Evolutionary conservation across 2,888 invertebrate genomes (phyloP), one percentile per base, ranked within the genome.

Genomic region (Eubasilissa splendida): DNA sequence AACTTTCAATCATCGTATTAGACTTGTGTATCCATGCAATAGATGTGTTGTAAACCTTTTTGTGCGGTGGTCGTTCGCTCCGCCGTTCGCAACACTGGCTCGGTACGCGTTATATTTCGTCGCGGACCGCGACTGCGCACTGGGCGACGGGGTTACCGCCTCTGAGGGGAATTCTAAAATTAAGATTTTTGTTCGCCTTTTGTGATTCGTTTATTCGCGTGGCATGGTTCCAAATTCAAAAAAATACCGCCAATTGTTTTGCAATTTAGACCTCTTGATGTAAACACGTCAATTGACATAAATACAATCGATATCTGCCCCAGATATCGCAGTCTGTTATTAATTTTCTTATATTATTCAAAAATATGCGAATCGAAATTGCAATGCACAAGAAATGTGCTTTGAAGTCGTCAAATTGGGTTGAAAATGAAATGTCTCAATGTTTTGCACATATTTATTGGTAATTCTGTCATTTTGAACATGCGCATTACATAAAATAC

Each of bases 151-250:
- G 71, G 33, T 22, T 73, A 3, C 63, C 52, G 53, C 59, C 59
- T 53, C 78, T 52, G 33, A 58, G 71, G 77, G 78, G 78, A 76
- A 78, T 78, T 78, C 78, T 78, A 78, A 59, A 71, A 70, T 78
- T 78, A 78, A 63, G 73, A 78, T 73, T 59, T 71, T 60, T 4
- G 74, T n/a, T 58, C 31, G 58, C 50, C 22, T 56, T 74, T 74
- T 74, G 59, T 59, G 58, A 74, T 78, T 71, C 78, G 54, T 78
- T 71, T 71, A 54, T 78, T 78, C 73, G 53, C 73, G 31, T 78
- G 78, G 78, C 78, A 31, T 5, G 10, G 71, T 78, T 50, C 78
- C 78, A 78, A 78, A 42, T 74, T 74, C 56, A 31, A 78, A 78
- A 77, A 78, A 73, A 78, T 60, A 63, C 12, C 73, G 54, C 78